phyloP scores from a whole-genome alignment of 2,888 invertebrate species.

The Hylaea fasciaria region DNA sequence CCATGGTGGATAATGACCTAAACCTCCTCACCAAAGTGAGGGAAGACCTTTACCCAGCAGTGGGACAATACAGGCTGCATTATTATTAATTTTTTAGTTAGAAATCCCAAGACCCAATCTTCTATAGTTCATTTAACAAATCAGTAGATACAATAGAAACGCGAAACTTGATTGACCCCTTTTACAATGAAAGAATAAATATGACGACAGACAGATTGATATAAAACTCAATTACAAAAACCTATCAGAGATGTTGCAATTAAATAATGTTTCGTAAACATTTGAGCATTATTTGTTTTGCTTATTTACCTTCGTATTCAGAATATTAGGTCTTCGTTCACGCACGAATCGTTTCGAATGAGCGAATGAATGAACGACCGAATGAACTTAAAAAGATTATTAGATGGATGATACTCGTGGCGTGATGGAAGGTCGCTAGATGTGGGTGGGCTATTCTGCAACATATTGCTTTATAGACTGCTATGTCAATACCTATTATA shows the following conservation, averaged over 20 bases:
- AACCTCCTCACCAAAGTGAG: too few species aligned
- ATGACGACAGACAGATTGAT: conserved; percentile 30
- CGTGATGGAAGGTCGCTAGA: conserved; percentile 44
- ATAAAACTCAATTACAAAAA: conserved; percentile 31
- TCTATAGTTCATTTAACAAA: conserved; percentile 3
- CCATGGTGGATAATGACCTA: too few species aligned
- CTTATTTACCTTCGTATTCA: conserved; percentile 42
- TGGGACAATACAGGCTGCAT: too few species aligned
- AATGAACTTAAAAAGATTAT: conserved; percentile 45
- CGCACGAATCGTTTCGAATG: conserved; percentile 40
- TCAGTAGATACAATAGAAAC: conserved; percentile 9
- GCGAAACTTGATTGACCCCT: conserved; percentile 27
- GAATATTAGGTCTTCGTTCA: conserved; percentile 36
- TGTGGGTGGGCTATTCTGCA: conserved; percentile 36
- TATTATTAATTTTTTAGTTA: too few species aligned
- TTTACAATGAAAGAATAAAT: conserved; percentile 29
- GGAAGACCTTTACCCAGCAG: too few species aligned
- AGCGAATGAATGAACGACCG: conserved; percentile 41
- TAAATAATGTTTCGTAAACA: conserved; percentile 36
- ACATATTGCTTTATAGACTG: conserved; percentile 1
- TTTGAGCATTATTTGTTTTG: conserved; percentile 35
- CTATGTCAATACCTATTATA: background rate
- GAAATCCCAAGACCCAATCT: background rate
- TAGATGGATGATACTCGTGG: conserved; percentile 42
- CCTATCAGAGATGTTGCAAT: conserved; percentile 28